phyloP scores from a whole-genome alignment of 2,888 invertebrate genomes.

The Timema podura region DNA sequence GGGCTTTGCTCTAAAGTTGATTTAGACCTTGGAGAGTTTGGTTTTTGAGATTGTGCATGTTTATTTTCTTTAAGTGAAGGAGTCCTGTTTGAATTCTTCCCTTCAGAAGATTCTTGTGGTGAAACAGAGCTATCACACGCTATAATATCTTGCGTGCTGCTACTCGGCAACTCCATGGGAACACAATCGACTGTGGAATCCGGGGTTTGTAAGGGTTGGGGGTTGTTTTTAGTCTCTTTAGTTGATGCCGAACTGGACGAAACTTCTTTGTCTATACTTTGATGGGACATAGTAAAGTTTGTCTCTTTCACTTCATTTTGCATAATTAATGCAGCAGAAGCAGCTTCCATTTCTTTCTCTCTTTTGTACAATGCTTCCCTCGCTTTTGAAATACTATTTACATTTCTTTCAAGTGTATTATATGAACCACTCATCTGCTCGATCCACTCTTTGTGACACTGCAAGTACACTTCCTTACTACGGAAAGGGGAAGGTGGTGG shows the following conservation, averaged over 20 bases:
- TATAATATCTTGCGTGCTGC: not conserved
- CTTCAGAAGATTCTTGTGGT: not conserved
- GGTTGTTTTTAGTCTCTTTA: not conserved
- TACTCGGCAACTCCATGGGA: not conserved
- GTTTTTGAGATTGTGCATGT: too few species aligned
- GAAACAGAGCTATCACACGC: slow-evolving; percentile 5
- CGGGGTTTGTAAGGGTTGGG: not conserved
- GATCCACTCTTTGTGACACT: slow-evolving; percentile 8
- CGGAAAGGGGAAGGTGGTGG: slow-evolving; percentile 10
- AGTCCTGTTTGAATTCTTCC: too few species aligned
- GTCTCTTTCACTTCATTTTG: not conserved
- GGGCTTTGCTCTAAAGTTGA: too few species aligned
- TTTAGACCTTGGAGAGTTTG: too few species aligned
- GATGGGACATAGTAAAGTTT: too few species aligned
- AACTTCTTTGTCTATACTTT: not conserved
- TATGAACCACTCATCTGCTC: not conserved
- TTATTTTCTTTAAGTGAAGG: too few species aligned
- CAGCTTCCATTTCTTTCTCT: not conserved
- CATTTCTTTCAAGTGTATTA: not conserved
- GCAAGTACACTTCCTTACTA: not conserved
- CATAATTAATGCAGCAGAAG: not conserved
- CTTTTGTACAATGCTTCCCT: not conserved
- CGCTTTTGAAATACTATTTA: not conserved
- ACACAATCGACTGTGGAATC: slow-evolving; percentile 7
- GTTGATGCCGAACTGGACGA: not conserved